Evolutionary conservation across 1,140 invertebrate genomes (phyloP), one percentile per base, ranked within the genome.

Genomic region (Drosophila nebulosa): DNA sequence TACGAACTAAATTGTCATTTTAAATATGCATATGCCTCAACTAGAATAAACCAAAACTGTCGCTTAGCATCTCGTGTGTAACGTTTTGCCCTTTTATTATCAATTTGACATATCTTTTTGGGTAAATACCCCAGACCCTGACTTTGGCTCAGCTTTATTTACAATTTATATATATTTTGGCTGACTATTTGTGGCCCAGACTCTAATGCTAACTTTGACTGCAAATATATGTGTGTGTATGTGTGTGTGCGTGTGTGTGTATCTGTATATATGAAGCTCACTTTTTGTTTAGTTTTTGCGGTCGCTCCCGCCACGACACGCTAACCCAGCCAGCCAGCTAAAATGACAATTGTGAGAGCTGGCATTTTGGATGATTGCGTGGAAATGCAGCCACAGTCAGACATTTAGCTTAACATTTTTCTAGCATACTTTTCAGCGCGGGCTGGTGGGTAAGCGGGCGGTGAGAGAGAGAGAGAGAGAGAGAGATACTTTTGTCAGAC

Each of bases 121-220:
- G n/a, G n/a, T n/a, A n/a, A n/a, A n/a, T n/a, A n/a, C n/a, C n/a
- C 18, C 10, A n/a, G 27, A 57, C 27, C 32, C 32, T 36, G 32
- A 36, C 55, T 65, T 64, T 56, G 35, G 7, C 51, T 72, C 36
- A 46, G 35, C 27, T 65, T 57, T 9, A 55, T 6, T 64, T 53
- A 32, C 71, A 67, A 69, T 66, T 64, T 61, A 64, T 71, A 62
- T 79, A 52, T 67, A 73, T 76, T 69, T 67, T 56, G 46, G 27
- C 42, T 63, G 16, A 16, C 30, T 65, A 26, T 65, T 35, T 39
- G 55, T 39, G 55, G 16, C 60, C 21, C 69, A 36, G 60, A 57
- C 53, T 21, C 42, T 71, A 85, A 85, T 81, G 83, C 53, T 74
- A 86, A 86, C 81, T 85, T 86, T 86, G 81, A 86, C 81, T 86